Percentiles rank a stretch among this genome's conserved stretches.
Evolutionary conservation across 2,113 vertebrate species (phyloP).

Genomic region (Aptenodytes patagonicus): DNA sequence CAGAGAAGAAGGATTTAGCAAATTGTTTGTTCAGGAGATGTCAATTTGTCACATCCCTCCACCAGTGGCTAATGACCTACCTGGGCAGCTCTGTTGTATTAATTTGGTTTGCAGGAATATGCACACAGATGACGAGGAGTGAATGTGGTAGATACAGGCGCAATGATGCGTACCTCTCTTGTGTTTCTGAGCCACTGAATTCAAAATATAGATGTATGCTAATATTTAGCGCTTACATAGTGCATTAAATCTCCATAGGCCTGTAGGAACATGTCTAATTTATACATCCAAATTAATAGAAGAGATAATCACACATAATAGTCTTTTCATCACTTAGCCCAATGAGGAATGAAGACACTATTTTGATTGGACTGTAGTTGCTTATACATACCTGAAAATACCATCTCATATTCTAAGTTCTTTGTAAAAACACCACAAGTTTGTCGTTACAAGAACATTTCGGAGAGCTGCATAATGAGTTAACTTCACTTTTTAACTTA

Average conservation of each 20-base stretch:
- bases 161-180: not conserved
- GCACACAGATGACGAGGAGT: not conserved
- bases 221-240: not conserved
- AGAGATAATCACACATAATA: conserved; percentile 4
- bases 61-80: not conserved
- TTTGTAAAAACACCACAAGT: not conserved
- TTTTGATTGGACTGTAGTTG: conserved; percentile 26
- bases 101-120: not conserved
- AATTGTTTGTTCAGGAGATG: not conserved
- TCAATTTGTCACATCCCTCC: not conserved
- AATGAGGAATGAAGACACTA: not conserved
- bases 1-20: not conserved
- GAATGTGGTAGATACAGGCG: not conserved
- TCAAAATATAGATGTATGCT: not conserved
- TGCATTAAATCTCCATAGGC: not conserved
- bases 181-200: not conserved
- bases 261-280: conserved; percentile 2
- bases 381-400: conserved; percentile 1
- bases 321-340: conserved; percentile 40
- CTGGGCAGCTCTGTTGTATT: not conserved
- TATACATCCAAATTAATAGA: conserved; percentile 1
- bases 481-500: not conserved
- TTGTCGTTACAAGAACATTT: not conserved
- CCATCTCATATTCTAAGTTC: not conserved
- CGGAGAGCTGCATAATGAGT: not conserved